Base-by-base conservation (phyloP, 2,797 vertebrate species). In the Chlorospingus flavigularis region DNA sequence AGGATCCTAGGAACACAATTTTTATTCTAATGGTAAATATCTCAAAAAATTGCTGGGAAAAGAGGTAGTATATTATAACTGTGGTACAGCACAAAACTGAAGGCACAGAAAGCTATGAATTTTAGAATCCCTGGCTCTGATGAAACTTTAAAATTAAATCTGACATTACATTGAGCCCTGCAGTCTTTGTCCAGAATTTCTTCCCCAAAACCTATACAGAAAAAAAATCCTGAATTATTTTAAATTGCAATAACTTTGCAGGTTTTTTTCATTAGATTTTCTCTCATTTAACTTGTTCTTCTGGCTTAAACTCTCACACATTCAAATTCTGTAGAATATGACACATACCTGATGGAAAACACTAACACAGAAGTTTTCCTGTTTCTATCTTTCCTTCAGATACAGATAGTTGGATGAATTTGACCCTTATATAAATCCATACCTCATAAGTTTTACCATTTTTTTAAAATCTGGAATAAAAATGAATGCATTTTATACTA, bases 1-100 rank as follows among this genome's bases (percentile, higher is more conserved):
- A 55, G 61, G 33, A 81, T 93, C 35, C 21, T 23, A 66, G 28
- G 26, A 93, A 81, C 17, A 76, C 1, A 47, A 13, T 35, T 78
- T 82, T 93, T 84, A 75, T 90, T 78, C 35, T 70, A 50, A 78
- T 62, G 17, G 7, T 40, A 84, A 75, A 24, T 72, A 72, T 16
- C 47, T 48, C 61, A 86, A 92, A 94, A 95, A 93, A 57, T 35
- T 55, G 1, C 8, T 74, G 10, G 7, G 17, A 50, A 50, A 88
- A 65, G 10, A 67, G 6, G 8, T 23, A 67, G 35, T 17, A 31
- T 62, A 37, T 73, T 73, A 16, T 39, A 63, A 53, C 17, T 14
- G 35, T 35, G 10, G 53, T 51, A 72, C 2, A 7, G 31, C 68
- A 68, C 8, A 67, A 68, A 67, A 35, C 11, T 75, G 26, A 83